Conservation (phyloP, 2,797 vertebrate genomes). For the Lerista edwardsae region DNA sequence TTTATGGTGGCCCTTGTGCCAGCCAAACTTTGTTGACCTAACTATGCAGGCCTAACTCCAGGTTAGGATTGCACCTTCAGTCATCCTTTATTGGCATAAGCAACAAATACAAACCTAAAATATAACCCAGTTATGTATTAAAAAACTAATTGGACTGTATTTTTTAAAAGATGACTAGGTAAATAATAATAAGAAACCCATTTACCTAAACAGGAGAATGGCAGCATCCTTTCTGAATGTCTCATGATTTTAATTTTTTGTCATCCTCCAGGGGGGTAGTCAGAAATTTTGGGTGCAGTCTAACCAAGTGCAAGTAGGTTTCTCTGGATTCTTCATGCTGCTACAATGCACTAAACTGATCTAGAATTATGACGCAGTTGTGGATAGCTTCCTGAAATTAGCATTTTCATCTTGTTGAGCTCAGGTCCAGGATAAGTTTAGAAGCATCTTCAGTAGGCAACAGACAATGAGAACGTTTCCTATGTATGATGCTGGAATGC, state of each 20-base stretch:
- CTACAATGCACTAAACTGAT: not conserved
- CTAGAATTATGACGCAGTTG: not conserved
- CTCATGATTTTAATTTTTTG: not conserved
- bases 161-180: no score
- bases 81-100: no score
- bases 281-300: not conserved
- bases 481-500: constrained; percentile 68
- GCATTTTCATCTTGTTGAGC: constrained; percentile 23
- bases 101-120: no score
- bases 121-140: no score
- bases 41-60: no score
- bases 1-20: no score
- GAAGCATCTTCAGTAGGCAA: constrained; percentile 76
- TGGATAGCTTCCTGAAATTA: not conserved
- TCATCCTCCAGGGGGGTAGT: not conserved
- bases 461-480: constrained; percentile 79
- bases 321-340: not conserved
- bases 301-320: not conserved
- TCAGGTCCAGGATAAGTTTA: constrained; percentile 78
- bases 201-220: not conserved
- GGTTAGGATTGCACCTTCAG: no score
- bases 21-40: no score
- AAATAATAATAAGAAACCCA: not conserved
- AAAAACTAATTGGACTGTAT: no score
- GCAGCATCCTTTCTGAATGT: constrained; percentile 11